These are phyloP conservation scores for Rhincodon typus DNA, from an alignment of 2,797 vertebrate genomes.

Conservation along the genomic window DNA sequence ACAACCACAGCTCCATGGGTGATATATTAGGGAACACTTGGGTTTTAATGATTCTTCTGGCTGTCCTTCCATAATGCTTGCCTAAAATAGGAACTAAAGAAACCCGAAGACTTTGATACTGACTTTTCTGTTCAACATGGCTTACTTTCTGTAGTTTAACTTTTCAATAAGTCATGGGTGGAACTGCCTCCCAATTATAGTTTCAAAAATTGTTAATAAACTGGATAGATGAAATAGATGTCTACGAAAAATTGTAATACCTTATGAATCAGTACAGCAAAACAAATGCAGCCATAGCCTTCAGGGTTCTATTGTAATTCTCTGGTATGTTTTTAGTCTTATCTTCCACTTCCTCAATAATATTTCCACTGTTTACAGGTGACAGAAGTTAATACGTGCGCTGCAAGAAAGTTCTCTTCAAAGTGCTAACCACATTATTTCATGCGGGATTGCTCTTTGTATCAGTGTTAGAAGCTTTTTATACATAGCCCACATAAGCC, in stretches of 20 bases:
- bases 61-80: background rate
- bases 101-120: background rate
- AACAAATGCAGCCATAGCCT: background rate
- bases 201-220: background rate
- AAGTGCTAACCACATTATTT: background rate
- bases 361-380: background rate
- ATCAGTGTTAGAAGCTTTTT: background rate
- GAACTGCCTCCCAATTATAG: background rate
- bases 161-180: background rate
- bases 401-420: background rate
- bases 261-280: background rate
- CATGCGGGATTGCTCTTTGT: background rate
- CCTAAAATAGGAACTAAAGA: background rate
- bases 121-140: background rate
- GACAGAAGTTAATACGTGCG: background rate
- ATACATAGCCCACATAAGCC: background rate
- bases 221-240: background rate
- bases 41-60: background rate
- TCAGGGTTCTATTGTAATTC: background rate
- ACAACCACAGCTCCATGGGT: background rate
- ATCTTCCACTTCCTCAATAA: background rate
- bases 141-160: background rate
- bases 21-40: background rate
- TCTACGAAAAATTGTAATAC: background rate
- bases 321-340: background rate